phyloP scores from a whole-genome alignment of 2,888 invertebrate genomes.

The Luperina testacea region DNA sequence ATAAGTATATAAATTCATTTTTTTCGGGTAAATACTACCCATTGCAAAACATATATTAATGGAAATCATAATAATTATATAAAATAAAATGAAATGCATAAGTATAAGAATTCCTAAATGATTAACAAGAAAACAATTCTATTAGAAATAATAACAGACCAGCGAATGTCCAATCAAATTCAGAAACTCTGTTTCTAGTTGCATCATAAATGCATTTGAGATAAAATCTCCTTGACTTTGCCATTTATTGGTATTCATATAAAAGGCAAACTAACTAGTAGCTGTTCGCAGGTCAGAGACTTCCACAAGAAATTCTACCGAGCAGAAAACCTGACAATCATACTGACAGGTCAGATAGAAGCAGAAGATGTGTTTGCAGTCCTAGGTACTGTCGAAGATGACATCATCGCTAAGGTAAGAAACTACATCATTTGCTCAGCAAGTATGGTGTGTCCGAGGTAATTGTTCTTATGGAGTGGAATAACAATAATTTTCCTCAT shows the following conservation, averaged over 20 bases:
- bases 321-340: constrained; percentile 95
- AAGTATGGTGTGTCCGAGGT: neutral
- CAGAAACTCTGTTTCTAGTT: too few species aligned
- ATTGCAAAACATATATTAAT: too few species aligned
- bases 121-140: neutral
- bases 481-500: constrained; percentile 25
- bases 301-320: constrained; percentile 97
- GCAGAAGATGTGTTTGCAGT: constrained; percentile 93
- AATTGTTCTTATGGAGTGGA: constrained; percentile 1
- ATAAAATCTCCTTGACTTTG: neutral
- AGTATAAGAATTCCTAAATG: too few species aligned
- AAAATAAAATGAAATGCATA: too few species aligned
- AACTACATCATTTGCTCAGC: neutral
- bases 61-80: too few species aligned
- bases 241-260: neutral
- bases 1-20: too few species aligned
- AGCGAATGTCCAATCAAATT: neutral
- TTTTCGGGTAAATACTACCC: too few species aligned
- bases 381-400: constrained; percentile 93
- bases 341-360: constrained; percentile 95
- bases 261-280: neutral
- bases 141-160: neutral
- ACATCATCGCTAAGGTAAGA: constrained; percentile 92
- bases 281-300: constrained; percentile 90
- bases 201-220: neutral